Evolutionary conservation across 2,797 vertebrate genomes (phyloP).

Genomic region (Paramormyrops hopkinsi): DNA sequence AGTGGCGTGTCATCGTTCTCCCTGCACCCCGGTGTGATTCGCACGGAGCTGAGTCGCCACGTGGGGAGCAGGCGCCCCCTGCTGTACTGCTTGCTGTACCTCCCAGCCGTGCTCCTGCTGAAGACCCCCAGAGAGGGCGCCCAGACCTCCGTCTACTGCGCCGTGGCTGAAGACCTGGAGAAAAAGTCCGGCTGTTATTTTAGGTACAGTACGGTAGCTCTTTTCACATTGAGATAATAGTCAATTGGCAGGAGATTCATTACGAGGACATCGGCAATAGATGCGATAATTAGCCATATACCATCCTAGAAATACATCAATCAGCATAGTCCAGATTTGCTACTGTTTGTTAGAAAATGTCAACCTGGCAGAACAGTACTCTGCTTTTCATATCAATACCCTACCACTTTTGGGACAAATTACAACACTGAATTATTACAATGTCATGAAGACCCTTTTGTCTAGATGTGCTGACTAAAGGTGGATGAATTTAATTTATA

Average conservation of each 20-base stretch:
- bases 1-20: constrained; percentile 54
- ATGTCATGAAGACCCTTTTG: background rate
- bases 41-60: constrained; percentile 44
- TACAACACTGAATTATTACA: background rate
- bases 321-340: background rate
- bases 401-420: background rate
- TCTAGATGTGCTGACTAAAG: background rate
- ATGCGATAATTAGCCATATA: background rate
- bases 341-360: background rate
- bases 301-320: background rate
- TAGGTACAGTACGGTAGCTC: constrained; percentile 29
- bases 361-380: background rate
- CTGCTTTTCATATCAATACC: background rate
- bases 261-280: background rate
- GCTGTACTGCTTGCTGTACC: constrained; percentile 31
- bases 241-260: background rate
- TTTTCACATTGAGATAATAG: background rate
- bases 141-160: constrained; percentile 45
- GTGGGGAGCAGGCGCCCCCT: constrained; percentile 33
- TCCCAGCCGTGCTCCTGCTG: constrained; percentile 39
- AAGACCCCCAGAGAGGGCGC: constrained; percentile 46
- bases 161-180: constrained; percentile 41
- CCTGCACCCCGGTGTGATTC: constrained; percentile 61
- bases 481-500: background rate
- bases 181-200: constrained; percentile 42